A percentile compares a stretch with the other conserved stretches of the same genome.
Conservation (phyloP, 2,113 vertebrate species). For the Anarhynchus alexandrinus region DNA sequence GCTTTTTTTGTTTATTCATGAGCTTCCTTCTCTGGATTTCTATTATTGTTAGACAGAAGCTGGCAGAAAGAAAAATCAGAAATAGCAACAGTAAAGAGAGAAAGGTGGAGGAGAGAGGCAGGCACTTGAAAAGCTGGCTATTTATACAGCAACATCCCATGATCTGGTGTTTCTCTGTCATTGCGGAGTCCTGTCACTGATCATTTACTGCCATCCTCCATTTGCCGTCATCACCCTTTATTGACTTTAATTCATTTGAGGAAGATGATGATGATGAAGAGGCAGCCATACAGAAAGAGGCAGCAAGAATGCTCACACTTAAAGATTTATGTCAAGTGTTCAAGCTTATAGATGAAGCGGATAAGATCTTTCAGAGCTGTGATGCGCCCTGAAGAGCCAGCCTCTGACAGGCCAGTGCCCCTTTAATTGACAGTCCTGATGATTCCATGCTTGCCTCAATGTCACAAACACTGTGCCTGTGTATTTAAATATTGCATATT, state of each 20-base stretch:
- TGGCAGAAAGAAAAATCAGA: constrained; percentile 50
- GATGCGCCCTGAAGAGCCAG: not conserved
- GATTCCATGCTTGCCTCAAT: not conserved
- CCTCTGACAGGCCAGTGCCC: not conserved
- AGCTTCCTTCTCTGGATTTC: constrained; percentile 19
- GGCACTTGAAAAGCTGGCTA: not conserved
- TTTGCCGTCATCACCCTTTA: not conserved
- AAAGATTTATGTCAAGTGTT: not conserved
- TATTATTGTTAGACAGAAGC: constrained; percentile 18
- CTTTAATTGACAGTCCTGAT: not conserved
- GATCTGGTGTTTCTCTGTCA: not conserved
- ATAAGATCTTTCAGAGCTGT: not conserved
- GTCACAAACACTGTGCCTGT: not conserved
- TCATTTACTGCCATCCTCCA: not conserved
- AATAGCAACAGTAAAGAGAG: constrained; percentile 17
- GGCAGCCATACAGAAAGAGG: not conserved
- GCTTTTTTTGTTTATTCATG: not conserved
- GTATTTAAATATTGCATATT: not conserved
- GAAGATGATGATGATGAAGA: not conserved
- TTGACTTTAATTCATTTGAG: not conserved
- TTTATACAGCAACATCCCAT: not conserved
- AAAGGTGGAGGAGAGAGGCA: not conserved
- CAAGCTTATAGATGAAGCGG: not conserved
- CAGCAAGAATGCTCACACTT: not conserved
- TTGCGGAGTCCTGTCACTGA: not conserved